Conservation (phyloP, 1,140 invertebrate species). For the Brachionus manjavacas region DNA sequence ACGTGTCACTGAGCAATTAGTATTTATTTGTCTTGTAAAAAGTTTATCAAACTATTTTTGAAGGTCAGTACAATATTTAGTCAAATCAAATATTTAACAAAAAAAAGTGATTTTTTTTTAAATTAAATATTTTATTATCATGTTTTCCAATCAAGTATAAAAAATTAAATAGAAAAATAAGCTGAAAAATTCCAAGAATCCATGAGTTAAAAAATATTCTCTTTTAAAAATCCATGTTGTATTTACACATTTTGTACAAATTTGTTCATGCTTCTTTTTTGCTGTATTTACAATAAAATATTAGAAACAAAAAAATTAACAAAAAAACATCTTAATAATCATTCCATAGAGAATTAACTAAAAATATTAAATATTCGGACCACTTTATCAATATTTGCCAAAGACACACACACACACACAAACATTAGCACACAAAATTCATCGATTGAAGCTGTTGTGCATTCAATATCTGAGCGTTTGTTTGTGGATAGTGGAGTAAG, state of each 20-base stretch:
- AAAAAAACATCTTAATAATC: neutral
- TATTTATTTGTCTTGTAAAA: neutral
- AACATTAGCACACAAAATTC: neutral
- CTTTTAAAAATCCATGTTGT: neutral
- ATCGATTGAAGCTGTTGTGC: neutral
- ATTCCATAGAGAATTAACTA: constrained; percentile 21
- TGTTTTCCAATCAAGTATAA: constrained; percentile 2
- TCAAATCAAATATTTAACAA: neutral
- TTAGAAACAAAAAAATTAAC: neutral
- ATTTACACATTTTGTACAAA: constrained; percentile 40
- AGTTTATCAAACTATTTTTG: neutral
- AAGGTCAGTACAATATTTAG: neutral
- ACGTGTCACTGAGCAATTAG: neutral
- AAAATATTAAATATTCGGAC: constrained; percentile 29
- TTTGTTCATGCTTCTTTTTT: neutral
- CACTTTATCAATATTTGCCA: constrained; percentile 23
- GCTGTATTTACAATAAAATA: constrained; percentile 1
- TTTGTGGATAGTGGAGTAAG: neutral
- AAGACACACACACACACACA: neutral
- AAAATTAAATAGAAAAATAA: constrained; percentile 28
- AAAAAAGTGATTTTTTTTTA: neutral
- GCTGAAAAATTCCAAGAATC: neutral
- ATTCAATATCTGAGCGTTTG: neutral
- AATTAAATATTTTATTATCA: constrained; percentile 36
- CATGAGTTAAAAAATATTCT: neutral